A percentile compares a stretch with the other conserved stretches of the same genome.
Evolutionary conservation across 2,888 invertebrate genomes (phyloP).

Genomic region (Cyaniris semiargus): DNA sequence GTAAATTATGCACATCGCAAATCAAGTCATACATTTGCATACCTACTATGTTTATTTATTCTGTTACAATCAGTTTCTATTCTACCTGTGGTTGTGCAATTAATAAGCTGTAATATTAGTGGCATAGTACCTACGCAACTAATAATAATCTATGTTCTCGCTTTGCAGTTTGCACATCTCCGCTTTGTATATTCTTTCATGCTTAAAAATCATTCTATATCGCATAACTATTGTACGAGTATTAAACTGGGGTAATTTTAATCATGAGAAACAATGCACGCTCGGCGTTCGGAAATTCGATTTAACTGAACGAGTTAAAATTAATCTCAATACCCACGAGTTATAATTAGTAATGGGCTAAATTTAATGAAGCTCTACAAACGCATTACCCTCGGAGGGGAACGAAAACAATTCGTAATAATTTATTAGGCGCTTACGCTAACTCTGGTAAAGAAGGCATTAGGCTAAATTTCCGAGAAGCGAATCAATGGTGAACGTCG

Average conservation of each 20-base stretch:
- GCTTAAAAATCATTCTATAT: not conserved
- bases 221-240: not conserved
- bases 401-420: slow-evolving; percentile 19
- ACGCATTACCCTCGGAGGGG: not conserved
- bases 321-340: not conserved
- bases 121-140: slow-evolving; percentile 12
- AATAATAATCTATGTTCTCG: not conserved
- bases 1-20: slow-evolving; percentile 34
- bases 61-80: slow-evolving; percentile 32
- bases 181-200: slow-evolving; percentile 8
- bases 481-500: slow-evolving; percentile 18
- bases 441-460: slow-evolving; percentile 18
- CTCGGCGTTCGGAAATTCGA: not conserved
- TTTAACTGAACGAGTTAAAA: not conserved
- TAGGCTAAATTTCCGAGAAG: slow-evolving; percentile 13
- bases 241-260: not conserved
- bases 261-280: not conserved
- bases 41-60: slow-evolving; percentile 27
- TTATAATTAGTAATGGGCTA: not conserved
- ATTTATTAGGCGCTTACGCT: not conserved
- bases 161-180: slow-evolving; percentile 21
- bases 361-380: slow-evolving; percentile 10
- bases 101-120: slow-evolving; percentile 10
- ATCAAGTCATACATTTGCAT: slow-evolving; percentile 32
- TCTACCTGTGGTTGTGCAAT: slow-evolving; percentile 20